Conservation (phyloP, 2,888 invertebrate genomes). For the Apodemia hepburni region DNA sequence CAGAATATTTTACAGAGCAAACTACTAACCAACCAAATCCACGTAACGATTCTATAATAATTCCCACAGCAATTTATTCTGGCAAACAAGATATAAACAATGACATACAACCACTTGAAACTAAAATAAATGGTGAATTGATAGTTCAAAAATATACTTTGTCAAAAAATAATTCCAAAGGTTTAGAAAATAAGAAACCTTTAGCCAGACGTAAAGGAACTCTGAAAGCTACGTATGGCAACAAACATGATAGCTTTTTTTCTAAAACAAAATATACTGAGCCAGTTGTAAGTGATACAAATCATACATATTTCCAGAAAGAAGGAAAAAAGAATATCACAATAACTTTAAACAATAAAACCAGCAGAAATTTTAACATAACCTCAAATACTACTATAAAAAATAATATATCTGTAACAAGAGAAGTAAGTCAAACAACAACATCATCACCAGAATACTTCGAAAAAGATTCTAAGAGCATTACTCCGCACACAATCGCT, state of each 20-base stretch:
- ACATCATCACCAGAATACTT: slow-evolving; percentile 13
- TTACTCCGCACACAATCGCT: slow-evolving; percentile 51
- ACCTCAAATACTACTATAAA: not conserved
- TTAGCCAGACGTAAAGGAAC: slow-evolving; percentile 69
- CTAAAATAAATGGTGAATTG: slow-evolving; percentile 51
- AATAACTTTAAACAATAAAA: not conserved
- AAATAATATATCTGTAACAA: not conserved
- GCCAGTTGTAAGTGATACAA: not conserved
- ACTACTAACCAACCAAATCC: slow-evolving; percentile 12
- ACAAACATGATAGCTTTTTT: slow-evolving; percentile 64
- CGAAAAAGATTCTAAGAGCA: slow-evolving; percentile 35
- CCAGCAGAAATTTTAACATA: not conserved
- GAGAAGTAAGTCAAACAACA: not conserved
- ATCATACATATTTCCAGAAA: not conserved
- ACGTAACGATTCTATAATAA: slow-evolving; percentile 46
- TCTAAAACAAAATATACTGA: slow-evolving; percentile 36
- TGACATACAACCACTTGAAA: slow-evolving; percentile 46
- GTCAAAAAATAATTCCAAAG: slow-evolving; percentile 45
- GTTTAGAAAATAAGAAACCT: slow-evolving; percentile 62
- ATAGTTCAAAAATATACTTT: slow-evolving; percentile 53
- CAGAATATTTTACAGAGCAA: not conserved
- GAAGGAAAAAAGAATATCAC: not conserved
- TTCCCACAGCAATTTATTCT: slow-evolving; percentile 50
- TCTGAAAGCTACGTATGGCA: slow-evolving; percentile 73
- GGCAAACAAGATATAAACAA: slow-evolving; percentile 48